Base-by-base conservation (phyloP, 2,888 invertebrate species). In the Coronaproctus castanopsis region DNA sequence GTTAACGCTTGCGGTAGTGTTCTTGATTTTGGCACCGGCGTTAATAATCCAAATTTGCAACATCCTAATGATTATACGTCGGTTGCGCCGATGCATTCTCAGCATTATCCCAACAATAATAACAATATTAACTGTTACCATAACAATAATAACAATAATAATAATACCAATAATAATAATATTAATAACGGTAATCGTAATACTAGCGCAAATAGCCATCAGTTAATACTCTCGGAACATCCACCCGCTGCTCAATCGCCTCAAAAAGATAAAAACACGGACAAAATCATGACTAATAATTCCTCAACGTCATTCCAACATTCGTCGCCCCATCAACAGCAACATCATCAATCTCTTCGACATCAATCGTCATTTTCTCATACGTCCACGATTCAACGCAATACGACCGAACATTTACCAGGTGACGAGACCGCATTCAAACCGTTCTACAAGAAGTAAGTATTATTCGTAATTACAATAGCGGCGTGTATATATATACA, bases 401-500 rank as follows among this genome's bases (percentile, higher is more conserved):
- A 36, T 14, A 36, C 5, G 5, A 5, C 14, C 8, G 36, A 36
- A 14, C 64, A 63, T n/a, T 58, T 61, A 55, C 61, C 70, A 68
- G 60, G 70, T 69, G 67, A 74, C 69, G 68, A 74, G 69, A 76
- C 86, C 58, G 86, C 87, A 69, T 89, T 89, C 74, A 88, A 88
- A 74, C 88, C 88, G 64, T 87, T 88, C 74, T 88, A 88, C 74
- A 90, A 89, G 77, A 87, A 87, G 89, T 89, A 72, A 76, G 75
- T 57, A 18, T 24, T 14, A 14, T n/a, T n/a, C n/a, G n/a, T n/a
- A n/a, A n/a, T n/a, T n/a, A n/a, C n/a, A n/a, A n/a, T n/a, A n/a
- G n/a, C n/a, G n/a, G n/a, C n/a, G n/a, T n/a, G n/a, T n/a, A n/a
- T n/a, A n/a, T n/a, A n/a, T n/a, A n/a, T n/a, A n/a, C n/a, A n/a